Base-by-base conservation (phyloP, 2,888 invertebrate species). In the Leptopilina syphax region DNA sequence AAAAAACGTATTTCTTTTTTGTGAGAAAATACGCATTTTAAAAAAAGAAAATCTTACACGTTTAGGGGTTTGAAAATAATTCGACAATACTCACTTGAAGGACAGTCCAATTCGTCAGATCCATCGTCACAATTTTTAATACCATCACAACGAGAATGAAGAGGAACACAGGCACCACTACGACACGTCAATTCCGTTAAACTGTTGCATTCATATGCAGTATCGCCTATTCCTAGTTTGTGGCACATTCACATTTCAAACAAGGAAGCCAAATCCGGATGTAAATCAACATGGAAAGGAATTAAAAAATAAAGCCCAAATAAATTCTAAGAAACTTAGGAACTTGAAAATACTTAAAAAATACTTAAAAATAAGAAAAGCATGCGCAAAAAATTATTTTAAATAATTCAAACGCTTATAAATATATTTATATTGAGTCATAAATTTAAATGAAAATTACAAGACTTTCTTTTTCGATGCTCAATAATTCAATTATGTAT, bases 101-200 rank as follows among this genome's bases (percentile, higher is more conserved):
- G 88, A 86, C 94, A 94, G 82, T 93, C 92, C 13, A 85, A 76
- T 88, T 95, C 95, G 86, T 95, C 95, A 18, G 93, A 92, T 65
- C 92, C 92, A 85, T 94, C 93, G 0, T 89, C 79, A 88, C 96
- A 96, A 86, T 96, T 95, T 0, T 34, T 27, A 0, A 83, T 27
- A 3, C 93, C 92, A 87, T 96, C 94, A 89, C 96, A 96, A 10
- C 93, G 92, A 9, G 91, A 92, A 4, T 86, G 87, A 8, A 87
- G 85, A 4, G 93, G 92, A 44, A 96, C 93, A 89, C 96, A 96
- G 77, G 83, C 79, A 2, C 93, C 94, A 78, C 92, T 92, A 82
- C 93, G 93, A 86, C 95, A 95, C 1, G 89, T 90, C 80, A 93
- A 86, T 83, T 93, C 91, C 6, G 86, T 86, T 50, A 86, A 80